Evolutionary conservation across 2,888 invertebrate genomes (phyloP).

Genomic region (Chymomyza procnemis): DNA sequence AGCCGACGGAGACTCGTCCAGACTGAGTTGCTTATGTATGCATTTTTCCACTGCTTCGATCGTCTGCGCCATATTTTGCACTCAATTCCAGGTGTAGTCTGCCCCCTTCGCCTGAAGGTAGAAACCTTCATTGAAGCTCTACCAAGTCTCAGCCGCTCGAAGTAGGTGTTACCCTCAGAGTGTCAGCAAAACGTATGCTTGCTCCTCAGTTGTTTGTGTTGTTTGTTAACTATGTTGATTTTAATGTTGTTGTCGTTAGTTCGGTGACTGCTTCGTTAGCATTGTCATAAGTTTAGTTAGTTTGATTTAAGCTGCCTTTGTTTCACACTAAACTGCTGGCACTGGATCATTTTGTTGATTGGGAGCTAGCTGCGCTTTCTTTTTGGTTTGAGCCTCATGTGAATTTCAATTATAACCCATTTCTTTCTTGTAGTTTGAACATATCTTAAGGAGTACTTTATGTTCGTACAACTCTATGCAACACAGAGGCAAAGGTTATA

Average conservation of each 20-base stretch:
- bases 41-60: slow-evolving; percentile 7
- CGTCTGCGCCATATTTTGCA: slow-evolving; percentile 66
- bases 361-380: not conserved
- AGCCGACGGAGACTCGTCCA: not conserved
- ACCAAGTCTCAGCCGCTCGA: slow-evolving; percentile 4
- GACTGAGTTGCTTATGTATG: not conserved
- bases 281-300: slow-evolving; percentile 46
- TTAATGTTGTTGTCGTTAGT: slow-evolving; percentile 20
- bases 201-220: slow-evolving; percentile 34
- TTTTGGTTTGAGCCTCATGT: not conserved
- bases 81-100: slow-evolving; percentile 57
- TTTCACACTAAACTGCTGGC: not conserved
- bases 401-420: not conserved
- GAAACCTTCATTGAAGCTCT: slow-evolving; percentile 18
- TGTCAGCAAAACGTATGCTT: slow-evolving; percentile 20
- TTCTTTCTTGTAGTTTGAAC: no score
- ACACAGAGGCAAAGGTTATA: no score
- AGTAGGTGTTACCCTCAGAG: slow-evolving; percentile 39
- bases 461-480: no score
- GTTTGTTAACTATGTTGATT: slow-evolving; percentile 9
- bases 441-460: no score
- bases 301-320: slow-evolving; percentile 56
- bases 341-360: not conserved
- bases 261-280: slow-evolving; percentile 69
- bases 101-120: slow-evolving; percentile 26